Conservation (phyloP, 2,888 invertebrate species). For the Aspidiotus destructor region DNA sequence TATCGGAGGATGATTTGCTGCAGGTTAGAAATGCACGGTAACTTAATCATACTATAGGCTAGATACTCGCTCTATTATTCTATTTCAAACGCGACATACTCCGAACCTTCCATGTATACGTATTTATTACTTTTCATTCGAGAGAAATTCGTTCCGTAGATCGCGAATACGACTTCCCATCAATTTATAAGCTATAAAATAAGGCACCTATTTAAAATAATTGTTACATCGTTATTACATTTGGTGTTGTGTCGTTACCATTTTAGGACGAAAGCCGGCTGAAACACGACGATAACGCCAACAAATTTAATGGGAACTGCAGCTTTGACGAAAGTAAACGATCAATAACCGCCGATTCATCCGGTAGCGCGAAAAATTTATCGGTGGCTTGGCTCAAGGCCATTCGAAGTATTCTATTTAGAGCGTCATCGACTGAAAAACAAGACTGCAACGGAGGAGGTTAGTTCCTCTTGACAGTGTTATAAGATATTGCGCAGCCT, state of each 20-base stretch:
- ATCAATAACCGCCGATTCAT: neutral
- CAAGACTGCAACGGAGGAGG: constrained; percentile 16
- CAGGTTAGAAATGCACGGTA: constrained; percentile 42
- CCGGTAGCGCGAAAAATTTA: constrained; percentile 31
- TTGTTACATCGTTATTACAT: neutral
- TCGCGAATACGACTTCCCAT: too few species aligned
- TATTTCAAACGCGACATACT: too few species aligned
- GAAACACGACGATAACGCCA: neutral
- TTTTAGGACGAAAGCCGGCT: neutral
- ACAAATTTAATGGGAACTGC: neutral
- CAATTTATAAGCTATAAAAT: too few species aligned
- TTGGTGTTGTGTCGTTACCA: too few species aligned
- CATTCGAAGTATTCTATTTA: constrained; percentile 32
- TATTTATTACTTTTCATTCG: too few species aligned
- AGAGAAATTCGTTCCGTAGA: too few species aligned
- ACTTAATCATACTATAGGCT: too few species aligned
- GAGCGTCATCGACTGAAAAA: constrained; percentile 15
- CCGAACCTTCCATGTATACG: too few species aligned
- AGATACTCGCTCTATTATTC: too few species aligned
- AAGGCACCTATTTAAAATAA: neutral
- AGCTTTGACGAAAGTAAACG: neutral
- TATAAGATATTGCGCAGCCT: too few species aligned
- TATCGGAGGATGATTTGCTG: constrained; percentile 65
- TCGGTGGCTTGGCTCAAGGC: constrained; percentile 37
- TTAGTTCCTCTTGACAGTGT: neutral